A percentile compares a stretch with the other conserved stretches of the same genome.
phyloP scores from a whole-genome alignment of 2,113 vertebrate genomes.

The Sciurus niger region DNA sequence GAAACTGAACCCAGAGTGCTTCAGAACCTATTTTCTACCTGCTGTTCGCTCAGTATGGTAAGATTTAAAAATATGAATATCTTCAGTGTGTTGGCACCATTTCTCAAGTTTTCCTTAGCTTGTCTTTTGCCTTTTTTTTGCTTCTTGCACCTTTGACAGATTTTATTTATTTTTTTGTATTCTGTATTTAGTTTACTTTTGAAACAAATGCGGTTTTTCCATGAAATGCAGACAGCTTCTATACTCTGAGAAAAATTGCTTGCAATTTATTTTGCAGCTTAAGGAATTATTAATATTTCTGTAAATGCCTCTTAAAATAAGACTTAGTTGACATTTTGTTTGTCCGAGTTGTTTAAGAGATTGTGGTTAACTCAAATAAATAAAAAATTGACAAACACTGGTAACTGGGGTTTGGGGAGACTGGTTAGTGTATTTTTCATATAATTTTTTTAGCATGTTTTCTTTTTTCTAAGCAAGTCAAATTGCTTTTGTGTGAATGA shows the following conservation, averaged over 20 bases:
- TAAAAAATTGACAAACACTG: constrained; percentile 7
- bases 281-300: background rate
- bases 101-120: background rate
- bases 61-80: background rate
- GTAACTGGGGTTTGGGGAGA: constrained; percentile 7
- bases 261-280: constrained; percentile 20
- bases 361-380: constrained; percentile 54
- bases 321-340: constrained; percentile 28
- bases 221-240: constrained; percentile 27
- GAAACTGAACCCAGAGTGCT: background rate
- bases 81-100: background rate
- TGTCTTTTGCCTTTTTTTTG: background rate
- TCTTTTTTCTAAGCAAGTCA: background rate
- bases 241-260: constrained; percentile 47
- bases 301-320: background rate
- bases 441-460: constrained; percentile 15
- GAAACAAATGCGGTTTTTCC: constrained; percentile 37
- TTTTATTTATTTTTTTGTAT: constrained; percentile 45
- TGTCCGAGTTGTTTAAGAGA: background rate
- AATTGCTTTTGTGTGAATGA: constrained; percentile 28
- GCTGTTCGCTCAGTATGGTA: background rate
- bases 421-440: constrained; percentile 32
- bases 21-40: background rate
- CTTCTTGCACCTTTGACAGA: background rate
- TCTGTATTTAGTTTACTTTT: constrained; percentile 60